These are phyloP conservation scores for Nemapogon koenigi DNA, from an alignment of 2,888 invertebrate species.

Conservation along the genomic window DNA sequence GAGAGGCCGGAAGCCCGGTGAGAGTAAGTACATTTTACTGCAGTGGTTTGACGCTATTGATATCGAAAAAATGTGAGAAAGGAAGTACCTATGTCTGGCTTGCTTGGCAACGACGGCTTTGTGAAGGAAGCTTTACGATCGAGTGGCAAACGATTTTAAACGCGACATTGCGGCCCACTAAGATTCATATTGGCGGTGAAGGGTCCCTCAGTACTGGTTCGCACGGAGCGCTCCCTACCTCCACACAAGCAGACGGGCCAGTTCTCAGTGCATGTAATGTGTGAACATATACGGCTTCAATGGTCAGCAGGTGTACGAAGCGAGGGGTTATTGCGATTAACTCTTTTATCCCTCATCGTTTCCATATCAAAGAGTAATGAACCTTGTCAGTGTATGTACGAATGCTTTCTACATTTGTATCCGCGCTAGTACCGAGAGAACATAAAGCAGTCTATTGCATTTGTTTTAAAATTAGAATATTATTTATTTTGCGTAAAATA, in stretches of 20 bases:
- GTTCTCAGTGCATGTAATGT: constrained; percentile 33
- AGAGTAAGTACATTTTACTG: constrained; percentile 40
- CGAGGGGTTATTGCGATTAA: constrained; percentile 64
- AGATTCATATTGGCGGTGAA: constrained; percentile 53
- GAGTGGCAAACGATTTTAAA: constrained; percentile 37
- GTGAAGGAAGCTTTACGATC: constrained; percentile 3
- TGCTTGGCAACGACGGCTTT: constrained; percentile 3
- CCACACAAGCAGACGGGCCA: constrained; percentile 56
- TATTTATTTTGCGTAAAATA: no score
- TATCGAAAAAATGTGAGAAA: constrained; percentile 61
- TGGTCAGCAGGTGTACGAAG: constrained; percentile 64
- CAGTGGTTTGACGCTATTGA: constrained; percentile 48
- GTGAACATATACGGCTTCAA: constrained; percentile 61
- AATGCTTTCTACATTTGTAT: constrained; percentile 2
- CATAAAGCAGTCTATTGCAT: no score
- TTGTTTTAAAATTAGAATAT: no score
- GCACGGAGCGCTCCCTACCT: constrained; percentile 54
- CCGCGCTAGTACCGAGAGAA: no score
- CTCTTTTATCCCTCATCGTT: constrained; percentile 64
- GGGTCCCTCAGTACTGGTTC: constrained; percentile 38
- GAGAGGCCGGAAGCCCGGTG: constrained; percentile 42
- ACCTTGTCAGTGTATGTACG: constrained; percentile 49
- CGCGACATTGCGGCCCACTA: constrained; percentile 34
- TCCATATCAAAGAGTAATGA: constrained; percentile 64
- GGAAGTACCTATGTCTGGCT: constrained; percentile 58